These are phyloP conservation scores for Heteromurus nitidus DNA, from an alignment of 2,888 invertebrate genomes.

Conservation along the genomic window DNA sequence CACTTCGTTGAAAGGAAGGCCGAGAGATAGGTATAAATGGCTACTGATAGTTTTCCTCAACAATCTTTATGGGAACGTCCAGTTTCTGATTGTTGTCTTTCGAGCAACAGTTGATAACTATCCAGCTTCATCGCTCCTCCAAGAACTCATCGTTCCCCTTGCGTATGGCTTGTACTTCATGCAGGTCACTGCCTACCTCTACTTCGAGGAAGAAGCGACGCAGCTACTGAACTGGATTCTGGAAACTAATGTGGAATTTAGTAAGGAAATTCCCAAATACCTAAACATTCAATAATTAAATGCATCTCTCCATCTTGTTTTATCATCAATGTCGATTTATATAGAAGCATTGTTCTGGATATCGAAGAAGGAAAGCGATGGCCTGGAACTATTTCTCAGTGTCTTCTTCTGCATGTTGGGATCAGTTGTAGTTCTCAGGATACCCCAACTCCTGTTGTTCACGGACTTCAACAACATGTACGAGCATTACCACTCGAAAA, in stretches of 20 bases:
- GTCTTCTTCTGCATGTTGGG: neutral
- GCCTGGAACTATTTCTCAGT: conserved; percentile 19
- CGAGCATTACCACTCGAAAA: conserved; percentile 7
- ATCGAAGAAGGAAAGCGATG: conserved; percentile 26
- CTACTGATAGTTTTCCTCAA: neutral
- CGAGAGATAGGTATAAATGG: conserved; percentile 7
- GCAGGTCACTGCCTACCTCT: neutral
- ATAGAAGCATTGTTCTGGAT: conserved; percentile 28
- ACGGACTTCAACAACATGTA: conserved; percentile 36
- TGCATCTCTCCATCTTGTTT: neutral
- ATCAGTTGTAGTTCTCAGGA: neutral
- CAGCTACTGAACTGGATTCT: conserved; percentile 23
- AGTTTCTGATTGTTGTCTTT: neutral
- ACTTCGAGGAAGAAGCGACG: neutral
- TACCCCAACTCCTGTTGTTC: neutral
- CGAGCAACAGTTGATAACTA: conserved; percentile 12
- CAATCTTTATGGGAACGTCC: conserved; percentile 21
- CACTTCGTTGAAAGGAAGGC: neutral
- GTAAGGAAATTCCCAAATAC: conserved; percentile 1
- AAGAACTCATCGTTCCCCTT: conserved; percentile 26
- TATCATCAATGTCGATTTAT: neutral
- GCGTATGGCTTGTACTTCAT: conserved; percentile 11
- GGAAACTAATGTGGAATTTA: conserved; percentile 15
- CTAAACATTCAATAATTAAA: neutral
- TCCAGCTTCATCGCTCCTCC: conserved; percentile 17